These are phyloP conservation scores for Drosophila leonis DNA, from an alignment of 2,888 invertebrate species.

Conservation along the genomic window DNA sequence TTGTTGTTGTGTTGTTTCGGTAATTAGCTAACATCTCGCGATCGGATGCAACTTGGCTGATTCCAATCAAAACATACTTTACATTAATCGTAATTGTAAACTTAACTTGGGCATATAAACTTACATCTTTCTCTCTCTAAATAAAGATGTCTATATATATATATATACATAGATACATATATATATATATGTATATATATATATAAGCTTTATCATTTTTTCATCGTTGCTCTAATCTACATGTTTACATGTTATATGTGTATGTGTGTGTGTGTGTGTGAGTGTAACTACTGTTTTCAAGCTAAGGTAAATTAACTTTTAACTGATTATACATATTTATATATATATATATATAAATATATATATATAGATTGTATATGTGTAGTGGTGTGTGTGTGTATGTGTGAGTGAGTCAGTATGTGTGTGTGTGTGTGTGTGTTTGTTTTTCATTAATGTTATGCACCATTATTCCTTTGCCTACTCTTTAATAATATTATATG, in stretches of 20 bases:
- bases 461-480: constrained; percentile 78
- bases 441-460: constrained; percentile 63
- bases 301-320: constrained; percentile 60
- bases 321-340: constrained; percentile 52
- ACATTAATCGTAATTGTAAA: constrained; percentile 64
- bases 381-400: constrained; percentile 9
- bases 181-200: constrained; percentile 7
- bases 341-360: constrained; percentile 29
- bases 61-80: constrained; percentile 44
- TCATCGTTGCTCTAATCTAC: constrained; percentile 54
- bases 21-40: constrained; percentile 24
- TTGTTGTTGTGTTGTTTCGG: constrained; percentile 26
- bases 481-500: constrained; percentile 64
- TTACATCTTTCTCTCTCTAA: constrained; percentile 18
- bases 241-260: constrained; percentile 15
- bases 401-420: constrained; percentile 25
- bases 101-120: constrained; percentile 67
- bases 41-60: constrained; percentile 50
- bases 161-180: constrained; percentile 7
- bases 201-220: constrained; percentile 8
- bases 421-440: constrained; percentile 25
- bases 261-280: constrained; percentile 12
- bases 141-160: constrained; percentile 11
- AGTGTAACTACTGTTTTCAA: constrained; percentile 33
- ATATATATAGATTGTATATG: constrained; percentile 10